Evolutionary conservation across 2,797 vertebrate genomes (phyloP), one percentile per base, ranked within the genome.

Genomic region (Enteromius argenteus): DNA sequence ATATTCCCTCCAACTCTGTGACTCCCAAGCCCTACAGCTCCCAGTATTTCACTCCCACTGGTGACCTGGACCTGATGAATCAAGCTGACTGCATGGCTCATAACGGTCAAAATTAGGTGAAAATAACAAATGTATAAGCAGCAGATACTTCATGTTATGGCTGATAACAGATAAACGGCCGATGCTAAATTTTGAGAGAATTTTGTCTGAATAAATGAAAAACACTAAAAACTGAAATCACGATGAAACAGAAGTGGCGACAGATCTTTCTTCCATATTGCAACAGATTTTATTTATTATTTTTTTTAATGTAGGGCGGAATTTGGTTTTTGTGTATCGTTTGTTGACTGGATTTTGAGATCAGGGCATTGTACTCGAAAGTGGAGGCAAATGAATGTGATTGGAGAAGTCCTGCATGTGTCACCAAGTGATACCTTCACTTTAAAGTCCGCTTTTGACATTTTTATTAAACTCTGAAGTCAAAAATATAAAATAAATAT

Each of bases 21-120:
- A 51, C 14, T 64, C 60, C 30, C 60, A 64, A 32, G 60, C 27
- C 27, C 60, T 64, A 17, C 60, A 9, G 42, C 60, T 30, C 64
- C 42, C 21, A 51, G 49, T 71, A 27, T 62, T 78, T 46, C n/a
- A 44, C 60, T 88, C 27, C 42, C 39, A 32, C 80, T 60, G 51
- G 60, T 64, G 51, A 46, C 71, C 32, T 53, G 32, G n/a, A 30
- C 17, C 51, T 15, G 46, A 78, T 15, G 11, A 0, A n/a, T 39
- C 21, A 42, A 27, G 23, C 49, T 5, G 58, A 72, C 23, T 19
- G 32, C 49, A 80, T 17, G 46, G 32, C 21, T 23, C 3, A 37
- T 39, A 11, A 21, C 15, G 2, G 21, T 58, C 21, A n/a, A 58
- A 75, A 56, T 37, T 0, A 56, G 30, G 35, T 0, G 35, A 11